Evolutionary conservation across 2,113 vertebrate species (phyloP).

Genomic region (Eupsittula cactorum): DNA sequence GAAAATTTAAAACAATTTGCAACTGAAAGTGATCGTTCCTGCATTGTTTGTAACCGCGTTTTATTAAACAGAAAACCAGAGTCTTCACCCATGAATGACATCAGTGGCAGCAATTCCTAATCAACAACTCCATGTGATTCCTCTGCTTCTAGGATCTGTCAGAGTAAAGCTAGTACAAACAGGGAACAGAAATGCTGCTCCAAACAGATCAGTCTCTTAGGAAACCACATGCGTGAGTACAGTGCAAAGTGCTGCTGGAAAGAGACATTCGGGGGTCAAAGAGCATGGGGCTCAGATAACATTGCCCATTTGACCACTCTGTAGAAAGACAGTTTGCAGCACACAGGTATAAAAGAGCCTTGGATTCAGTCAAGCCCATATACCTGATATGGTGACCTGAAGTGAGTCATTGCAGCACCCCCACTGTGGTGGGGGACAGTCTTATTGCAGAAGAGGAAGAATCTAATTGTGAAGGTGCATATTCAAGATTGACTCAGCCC

Average conservation of each 20-base stretch:
- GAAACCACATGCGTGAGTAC: not conserved
- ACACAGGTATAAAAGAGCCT: not conserved
- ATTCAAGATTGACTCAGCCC: not conserved
- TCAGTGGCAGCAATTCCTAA: not conserved
- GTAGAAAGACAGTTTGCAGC: not conserved
- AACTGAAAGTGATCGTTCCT: not conserved
- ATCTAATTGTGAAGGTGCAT: rapidly evolving
- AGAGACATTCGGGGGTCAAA: not conserved
- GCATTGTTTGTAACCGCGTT: not conserved
- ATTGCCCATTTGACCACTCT: not conserved
- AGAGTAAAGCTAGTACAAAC: not conserved
- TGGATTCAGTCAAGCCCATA: not conserved
- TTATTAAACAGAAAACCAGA: not conserved
- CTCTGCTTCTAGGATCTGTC: not conserved
- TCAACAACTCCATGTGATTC: not conserved
- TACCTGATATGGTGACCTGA: not conserved
- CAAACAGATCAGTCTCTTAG: not conserved
- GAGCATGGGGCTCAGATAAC: not conserved
- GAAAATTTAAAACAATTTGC: not conserved
- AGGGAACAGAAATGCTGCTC: not conserved
- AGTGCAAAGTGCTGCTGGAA: not conserved
- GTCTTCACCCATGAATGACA: not conserved
- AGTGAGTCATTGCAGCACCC: not conserved
- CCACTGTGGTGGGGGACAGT: not conserved
- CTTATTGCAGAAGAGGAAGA: not conserved